phyloP scores from a whole-genome alignment of 2,797 vertebrate genomes.

The Coreius guichenoti region DNA sequence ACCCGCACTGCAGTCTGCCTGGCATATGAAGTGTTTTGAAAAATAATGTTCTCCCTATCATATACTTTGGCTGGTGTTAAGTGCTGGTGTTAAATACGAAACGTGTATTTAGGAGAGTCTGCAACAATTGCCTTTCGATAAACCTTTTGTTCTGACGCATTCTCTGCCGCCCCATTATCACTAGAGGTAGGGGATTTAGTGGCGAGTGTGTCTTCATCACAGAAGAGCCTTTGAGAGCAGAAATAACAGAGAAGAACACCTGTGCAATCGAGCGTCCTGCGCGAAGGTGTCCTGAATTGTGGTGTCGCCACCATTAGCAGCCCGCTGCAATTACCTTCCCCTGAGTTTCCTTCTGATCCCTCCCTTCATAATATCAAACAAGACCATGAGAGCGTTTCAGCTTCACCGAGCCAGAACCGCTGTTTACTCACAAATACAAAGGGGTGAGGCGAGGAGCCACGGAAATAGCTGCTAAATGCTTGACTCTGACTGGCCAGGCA shows the following conservation, averaged over 20 bases:
- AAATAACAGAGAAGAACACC: slow-evolving; percentile 77
- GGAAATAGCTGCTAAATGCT: slow-evolving; percentile 64
- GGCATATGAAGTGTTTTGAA: slow-evolving; percentile 48
- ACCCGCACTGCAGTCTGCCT: slow-evolving; percentile 12
- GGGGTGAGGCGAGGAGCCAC: slow-evolving; percentile 50
- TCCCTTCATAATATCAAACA: slow-evolving; percentile 74
- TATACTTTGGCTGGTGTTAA: slow-evolving; percentile 55
- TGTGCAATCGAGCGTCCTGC: slow-evolving; percentile 76
- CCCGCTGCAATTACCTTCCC: slow-evolving; percentile 73
- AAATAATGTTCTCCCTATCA: slow-evolving; percentile 51
- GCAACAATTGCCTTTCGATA: slow-evolving; percentile 78
- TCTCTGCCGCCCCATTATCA: slow-evolving; percentile 72
- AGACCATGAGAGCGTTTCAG: slow-evolving; percentile 58
- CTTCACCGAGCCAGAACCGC: slow-evolving; percentile 66
- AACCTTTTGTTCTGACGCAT: slow-evolving; percentile 78
- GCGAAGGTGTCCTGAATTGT: slow-evolving; percentile 78
- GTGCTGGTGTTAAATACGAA: slow-evolving; percentile 58
- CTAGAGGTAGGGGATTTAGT: slow-evolving; percentile 68
- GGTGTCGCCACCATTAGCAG: slow-evolving; percentile 77
- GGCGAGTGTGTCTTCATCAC: slow-evolving; percentile 72
- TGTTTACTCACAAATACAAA: slow-evolving; percentile 64
- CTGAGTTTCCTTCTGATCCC: slow-evolving; percentile 68
- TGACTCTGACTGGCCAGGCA: slow-evolving; percentile 64
- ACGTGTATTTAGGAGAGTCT: slow-evolving; percentile 53
- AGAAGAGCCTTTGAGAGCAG: slow-evolving; percentile 63